Percentiles rank a stretch among this genome's conserved stretches.
These are phyloP conservation scores for Cyclophora punctaria DNA, from an alignment of 2,888 invertebrate genomes.

Conservation along the genomic window DNA sequence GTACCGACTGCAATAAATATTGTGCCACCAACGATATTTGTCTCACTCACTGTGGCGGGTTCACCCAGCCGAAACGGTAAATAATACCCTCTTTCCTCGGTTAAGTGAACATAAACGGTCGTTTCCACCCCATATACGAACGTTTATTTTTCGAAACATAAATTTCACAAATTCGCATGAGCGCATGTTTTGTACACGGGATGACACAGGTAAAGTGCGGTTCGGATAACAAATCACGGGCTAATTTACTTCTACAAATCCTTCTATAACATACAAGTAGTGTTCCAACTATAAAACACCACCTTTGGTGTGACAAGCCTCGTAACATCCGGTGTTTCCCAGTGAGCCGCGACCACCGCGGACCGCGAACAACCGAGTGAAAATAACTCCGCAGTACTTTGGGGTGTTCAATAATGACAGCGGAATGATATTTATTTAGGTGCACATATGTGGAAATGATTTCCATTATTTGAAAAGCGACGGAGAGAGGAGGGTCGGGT, in stretches of 20 bases:
- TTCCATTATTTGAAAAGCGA: constrained; percentile 72
- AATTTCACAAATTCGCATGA: constrained; percentile 66
- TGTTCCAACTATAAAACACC: background rate
- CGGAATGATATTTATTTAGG: constrained; percentile 71
- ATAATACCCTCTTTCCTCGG: constrained; percentile 75
- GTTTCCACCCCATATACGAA: constrained; percentile 75
- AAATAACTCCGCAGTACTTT: constrained; percentile 55
- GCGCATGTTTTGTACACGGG: constrained; percentile 44
- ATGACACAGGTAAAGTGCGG: constrained; percentile 34
- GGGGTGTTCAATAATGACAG: constrained; percentile 64
- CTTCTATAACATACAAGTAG: background rate
- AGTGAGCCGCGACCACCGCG: constrained; percentile 29
- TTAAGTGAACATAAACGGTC: constrained; percentile 75
- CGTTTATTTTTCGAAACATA: constrained; percentile 74
- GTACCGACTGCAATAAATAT: constrained; percentile 72
- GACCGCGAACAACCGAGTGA: constrained; percentile 55
- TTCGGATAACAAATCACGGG: constrained; percentile 18
- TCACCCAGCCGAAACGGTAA: constrained; percentile 73
- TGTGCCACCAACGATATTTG: constrained; percentile 65
- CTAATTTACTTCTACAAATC: constrained; percentile 9
- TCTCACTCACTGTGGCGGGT: constrained; percentile 72
- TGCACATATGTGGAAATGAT: constrained; percentile 74
- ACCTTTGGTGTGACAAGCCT: constrained; percentile 15
- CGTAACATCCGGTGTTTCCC: constrained; percentile 34
- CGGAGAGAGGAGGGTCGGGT: constrained; percentile 58